Evolutionary conservation across 2,888 invertebrate species (phyloP).

Genomic region (Apamea crenata): DNA sequence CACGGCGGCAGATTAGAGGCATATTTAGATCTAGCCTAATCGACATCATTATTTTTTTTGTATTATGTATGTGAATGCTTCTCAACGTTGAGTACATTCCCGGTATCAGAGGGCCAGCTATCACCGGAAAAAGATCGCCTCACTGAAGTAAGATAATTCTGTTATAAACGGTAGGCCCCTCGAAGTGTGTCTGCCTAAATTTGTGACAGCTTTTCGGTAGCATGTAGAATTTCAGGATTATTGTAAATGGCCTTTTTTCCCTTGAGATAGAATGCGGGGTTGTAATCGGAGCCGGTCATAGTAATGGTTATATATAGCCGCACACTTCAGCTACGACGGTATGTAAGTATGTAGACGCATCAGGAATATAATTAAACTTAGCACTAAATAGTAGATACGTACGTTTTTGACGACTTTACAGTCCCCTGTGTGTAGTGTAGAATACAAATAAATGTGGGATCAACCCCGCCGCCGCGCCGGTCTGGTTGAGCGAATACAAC

Average conservation of each 20-base stretch:
- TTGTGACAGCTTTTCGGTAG: neutral
- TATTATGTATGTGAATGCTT: neutral
- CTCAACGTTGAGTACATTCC: neutral
- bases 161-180: neutral
- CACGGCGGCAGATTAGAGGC: neutral
- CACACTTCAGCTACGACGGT: neutral
- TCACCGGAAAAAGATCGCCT: neutral
- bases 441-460: conserved; percentile 35
- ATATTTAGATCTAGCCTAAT: neutral
- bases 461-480: conserved; percentile 7
- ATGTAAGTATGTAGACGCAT: neutral
- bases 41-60: neutral
- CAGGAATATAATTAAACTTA: neutral
- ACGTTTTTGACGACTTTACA: conserved; percentile 6
- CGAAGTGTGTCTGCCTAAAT: neutral
- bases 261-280: neutral
- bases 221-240: neutral
- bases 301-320: neutral
- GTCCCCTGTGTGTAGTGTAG: neutral
- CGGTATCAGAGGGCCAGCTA: neutral
- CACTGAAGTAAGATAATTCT: neutral
- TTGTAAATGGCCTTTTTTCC: neutral
- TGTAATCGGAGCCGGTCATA: neutral
- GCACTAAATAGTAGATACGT: neutral
- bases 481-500: conserved; percentile 37